phyloP scores from a whole-genome alignment of 35 echinoderm and acorn worm genomes.

The Lytechinus variegatus region DNA sequence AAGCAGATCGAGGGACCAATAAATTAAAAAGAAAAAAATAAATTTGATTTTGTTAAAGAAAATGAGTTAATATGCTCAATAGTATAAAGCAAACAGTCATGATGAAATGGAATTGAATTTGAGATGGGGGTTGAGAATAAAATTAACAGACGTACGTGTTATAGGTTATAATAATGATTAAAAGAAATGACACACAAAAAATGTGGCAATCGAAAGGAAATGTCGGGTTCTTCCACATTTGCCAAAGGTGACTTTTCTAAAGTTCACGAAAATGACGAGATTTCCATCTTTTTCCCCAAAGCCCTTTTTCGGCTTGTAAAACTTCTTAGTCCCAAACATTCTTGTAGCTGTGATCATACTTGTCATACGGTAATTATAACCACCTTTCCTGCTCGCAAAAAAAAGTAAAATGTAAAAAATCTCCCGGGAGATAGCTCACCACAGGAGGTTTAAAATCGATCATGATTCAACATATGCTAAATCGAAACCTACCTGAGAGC shows the following conservation, averaged over 20 bases:
- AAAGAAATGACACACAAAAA: not conserved
- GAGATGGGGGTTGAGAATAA: too few species aligned
- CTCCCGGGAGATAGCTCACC: not conserved
- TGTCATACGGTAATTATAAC: constrained; percentile 12
- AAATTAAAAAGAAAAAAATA: too few species aligned
- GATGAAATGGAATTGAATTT: too few species aligned
- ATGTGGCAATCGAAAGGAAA: not conserved
- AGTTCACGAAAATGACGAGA: constrained; percentile 11
- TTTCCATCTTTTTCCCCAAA: not conserved
- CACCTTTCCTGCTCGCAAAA: not conserved
- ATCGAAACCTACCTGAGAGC: constrained; percentile 1
- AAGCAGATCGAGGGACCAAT: too few species aligned
- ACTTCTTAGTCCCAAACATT: not conserved
- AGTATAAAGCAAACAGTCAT: too few species aligned
- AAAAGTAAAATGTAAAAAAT: not conserved
- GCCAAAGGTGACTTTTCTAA: constrained; percentile 11
- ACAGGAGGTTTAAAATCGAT: not conserved
- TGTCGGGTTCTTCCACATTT: constrained; percentile 1
- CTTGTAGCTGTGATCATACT: not conserved
- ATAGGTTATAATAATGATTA: not conserved
- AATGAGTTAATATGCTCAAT: too few species aligned
- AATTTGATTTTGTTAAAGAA: too few species aligned
- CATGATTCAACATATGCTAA: not conserved
- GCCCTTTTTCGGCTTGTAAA: not conserved
- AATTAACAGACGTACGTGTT: too few species aligned